Base-by-base conservation (phyloP, 2,888 invertebrate genomes). In the Synergus gifuensis region DNA sequence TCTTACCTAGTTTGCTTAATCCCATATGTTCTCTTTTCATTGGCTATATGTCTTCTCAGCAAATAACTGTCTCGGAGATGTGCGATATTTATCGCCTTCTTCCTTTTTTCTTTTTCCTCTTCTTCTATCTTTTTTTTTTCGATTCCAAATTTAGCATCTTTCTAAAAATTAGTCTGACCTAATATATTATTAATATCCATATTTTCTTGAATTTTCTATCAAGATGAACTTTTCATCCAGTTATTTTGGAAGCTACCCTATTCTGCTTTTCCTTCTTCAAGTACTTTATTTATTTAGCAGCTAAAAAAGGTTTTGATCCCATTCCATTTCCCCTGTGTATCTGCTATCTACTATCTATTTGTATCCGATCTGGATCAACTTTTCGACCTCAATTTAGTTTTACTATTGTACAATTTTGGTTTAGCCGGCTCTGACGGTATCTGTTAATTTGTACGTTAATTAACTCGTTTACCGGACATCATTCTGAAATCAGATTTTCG, bases 1-100 rank as follows among this genome's bases (percentile, higher is more conserved):
- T 73, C 79, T 76, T 80, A 79, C 78, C 81, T 81, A n/a, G n/a
- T n/a, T 79, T 78, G 60, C 78, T 78, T 82, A 82, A 82, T 82
- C 82, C 79, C 49, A 60, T 67, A 60, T 67, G 58, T 36, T 79
- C 76, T 66, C 9, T 44, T 69, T 69, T 69, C 69, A 69, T 69
- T 69, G 49, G 49, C 69, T 69, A 49, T 69, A 49, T 49, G 69
- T 28, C 69, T 69, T 69, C 28, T 4, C 69, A 69, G 69, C 28
- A 69, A 49, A 69, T 69, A 69, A 69, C 69, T 49, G 11, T 49
- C 69, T 36, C 36, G 22, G 49, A 69, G 28, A 36, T 42, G 14
- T 62, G 28, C 60, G 42, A 76, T 44, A 42, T 58, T 58, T 76
- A 60, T 76, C 76, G 76, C 22, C 42, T 60, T 60, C n/a, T 22